phyloP scores from a whole-genome alignment of 1,140 invertebrate species.

The Apis laboriosa region DNA sequence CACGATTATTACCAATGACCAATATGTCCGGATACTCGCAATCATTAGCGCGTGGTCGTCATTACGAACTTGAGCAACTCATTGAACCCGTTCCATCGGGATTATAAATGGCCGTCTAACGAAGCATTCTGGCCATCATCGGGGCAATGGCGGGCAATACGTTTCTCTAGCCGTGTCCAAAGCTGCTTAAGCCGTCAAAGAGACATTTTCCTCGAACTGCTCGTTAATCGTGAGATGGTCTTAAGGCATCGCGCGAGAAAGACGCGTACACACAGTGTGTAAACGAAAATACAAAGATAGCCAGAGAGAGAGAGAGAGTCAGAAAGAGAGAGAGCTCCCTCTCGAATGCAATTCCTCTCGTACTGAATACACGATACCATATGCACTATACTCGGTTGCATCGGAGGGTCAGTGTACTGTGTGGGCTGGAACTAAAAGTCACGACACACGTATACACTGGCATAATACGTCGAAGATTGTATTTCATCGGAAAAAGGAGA shows the following conservation, averaged over 20 bases:
- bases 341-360: conserved; percentile 45
- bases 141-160: background rate
- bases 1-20: too few species aligned
- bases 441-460: conserved; percentile 49
- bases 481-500: conserved; percentile 58
- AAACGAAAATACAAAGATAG: background rate
- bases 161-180: conserved; percentile 20
- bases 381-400: conserved; percentile 55
- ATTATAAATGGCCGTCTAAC: conserved; percentile 30
- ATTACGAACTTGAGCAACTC: background rate
- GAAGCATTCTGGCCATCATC: conserved; percentile 18
- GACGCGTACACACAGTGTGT: too few species aligned
- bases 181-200: conserved; percentile 47
- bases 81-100: background rate
- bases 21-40: too few species aligned
- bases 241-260: conserved; percentile 25
- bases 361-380: conserved; percentile 57
- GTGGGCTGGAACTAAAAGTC: conserved; percentile 62
- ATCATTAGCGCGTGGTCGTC: background rate
- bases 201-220: conserved; percentile 60
- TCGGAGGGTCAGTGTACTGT: conserved; percentile 63
- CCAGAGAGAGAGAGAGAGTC: background rate
- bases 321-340: background rate
- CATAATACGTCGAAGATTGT: conserved; percentile 55
- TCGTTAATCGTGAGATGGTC: conserved; percentile 60